phyloP scores from a whole-genome alignment of 2,888 invertebrate genomes.

The Shargacucullia verbasci region DNA sequence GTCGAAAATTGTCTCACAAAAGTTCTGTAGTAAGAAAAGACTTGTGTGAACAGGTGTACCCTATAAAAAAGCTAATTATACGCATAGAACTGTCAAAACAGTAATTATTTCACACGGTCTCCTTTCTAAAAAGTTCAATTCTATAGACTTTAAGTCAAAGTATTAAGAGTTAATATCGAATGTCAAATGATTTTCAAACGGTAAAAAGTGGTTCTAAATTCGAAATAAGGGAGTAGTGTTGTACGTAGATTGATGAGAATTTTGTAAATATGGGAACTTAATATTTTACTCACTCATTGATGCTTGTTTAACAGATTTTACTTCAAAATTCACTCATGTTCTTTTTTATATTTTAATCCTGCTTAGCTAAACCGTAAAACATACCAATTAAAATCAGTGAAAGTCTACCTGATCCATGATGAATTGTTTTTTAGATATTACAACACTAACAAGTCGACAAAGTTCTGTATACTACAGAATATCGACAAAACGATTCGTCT shows the following conservation, averaged over 20 bases:
- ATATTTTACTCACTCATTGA: slow-evolving; percentile 21
- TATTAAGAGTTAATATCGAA: slow-evolving; percentile 40
- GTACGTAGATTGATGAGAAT: slow-evolving; percentile 50
- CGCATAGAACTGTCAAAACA: slow-evolving; percentile 71
- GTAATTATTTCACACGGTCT: slow-evolving; percentile 77
- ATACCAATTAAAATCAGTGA: slow-evolving; percentile 20
- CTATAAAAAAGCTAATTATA: slow-evolving; percentile 64
- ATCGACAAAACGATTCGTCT: slow-evolving; percentile 34
- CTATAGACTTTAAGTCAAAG: slow-evolving; percentile 16
- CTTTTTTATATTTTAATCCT: neutral
- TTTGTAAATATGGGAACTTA: slow-evolving; percentile 28
- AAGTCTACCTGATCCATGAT: slow-evolving; percentile 14
- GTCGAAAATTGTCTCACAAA: slow-evolving; percentile 7
- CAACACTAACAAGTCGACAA: slow-evolving; percentile 11
- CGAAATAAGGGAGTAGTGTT: slow-evolving; percentile 53
- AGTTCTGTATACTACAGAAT: slow-evolving; percentile 19
- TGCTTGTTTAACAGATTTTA: neutral
- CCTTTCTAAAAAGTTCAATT: slow-evolving; percentile 60
- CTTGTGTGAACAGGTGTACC: slow-evolving; percentile 50
- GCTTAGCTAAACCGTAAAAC: neutral
- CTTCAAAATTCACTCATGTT: no score
- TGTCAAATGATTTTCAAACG: slow-evolving; percentile 9
- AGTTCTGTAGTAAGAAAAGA: slow-evolving; percentile 12
- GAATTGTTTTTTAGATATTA: slow-evolving; percentile 13
- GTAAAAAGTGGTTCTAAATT: slow-evolving; percentile 49